These are phyloP conservation scores for Montipora efflorescens DNA, from an alignment of 64 coral and sea anemone species.

Conservation along the genomic window DNA sequence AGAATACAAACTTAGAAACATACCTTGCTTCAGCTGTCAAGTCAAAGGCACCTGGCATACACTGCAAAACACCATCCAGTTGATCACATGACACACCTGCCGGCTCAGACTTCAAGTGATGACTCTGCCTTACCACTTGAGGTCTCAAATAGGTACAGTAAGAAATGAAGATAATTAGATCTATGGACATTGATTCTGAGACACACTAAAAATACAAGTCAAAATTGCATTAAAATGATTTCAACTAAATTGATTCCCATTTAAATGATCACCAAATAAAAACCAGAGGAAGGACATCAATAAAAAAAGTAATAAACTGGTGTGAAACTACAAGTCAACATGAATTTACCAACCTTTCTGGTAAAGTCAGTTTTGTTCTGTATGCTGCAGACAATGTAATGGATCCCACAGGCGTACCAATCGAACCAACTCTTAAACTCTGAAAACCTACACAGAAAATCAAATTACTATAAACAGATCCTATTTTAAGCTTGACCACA, in stretches of 20 bases:
- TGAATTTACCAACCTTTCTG: conserved; percentile 55
- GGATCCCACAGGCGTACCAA: conserved; percentile 89
- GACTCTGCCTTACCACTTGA: conserved; percentile 60
- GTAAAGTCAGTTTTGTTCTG: conserved; percentile 85
- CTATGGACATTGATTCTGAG: too few relatives aligned
- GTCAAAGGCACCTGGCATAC: conserved; percentile 42
- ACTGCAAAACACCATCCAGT: conserved; percentile 49
- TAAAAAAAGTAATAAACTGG: background rate
- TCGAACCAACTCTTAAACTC: conserved; percentile 78
- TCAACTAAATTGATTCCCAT: too few relatives aligned
- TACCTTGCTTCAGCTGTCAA: conserved; percentile 50
- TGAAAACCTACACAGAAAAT: conserved; percentile 73
- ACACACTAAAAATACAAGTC: too few relatives aligned
- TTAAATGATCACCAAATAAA: too few relatives aligned
- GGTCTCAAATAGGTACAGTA: conserved; percentile 35
- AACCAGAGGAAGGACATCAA: background rate
- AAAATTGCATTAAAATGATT: too few relatives aligned
- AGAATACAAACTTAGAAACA: background rate
- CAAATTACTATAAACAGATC: background rate
- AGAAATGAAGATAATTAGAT: too few relatives aligned
- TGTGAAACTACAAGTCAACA: background rate
- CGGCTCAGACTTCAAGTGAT: conserved; percentile 70
- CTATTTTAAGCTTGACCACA: background rate
- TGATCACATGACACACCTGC: background rate
- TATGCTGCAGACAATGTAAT: conserved; percentile 92